Conservation (phyloP, 2,888 invertebrate genomes). For the Xestoiulus laeticollis region DNA sequence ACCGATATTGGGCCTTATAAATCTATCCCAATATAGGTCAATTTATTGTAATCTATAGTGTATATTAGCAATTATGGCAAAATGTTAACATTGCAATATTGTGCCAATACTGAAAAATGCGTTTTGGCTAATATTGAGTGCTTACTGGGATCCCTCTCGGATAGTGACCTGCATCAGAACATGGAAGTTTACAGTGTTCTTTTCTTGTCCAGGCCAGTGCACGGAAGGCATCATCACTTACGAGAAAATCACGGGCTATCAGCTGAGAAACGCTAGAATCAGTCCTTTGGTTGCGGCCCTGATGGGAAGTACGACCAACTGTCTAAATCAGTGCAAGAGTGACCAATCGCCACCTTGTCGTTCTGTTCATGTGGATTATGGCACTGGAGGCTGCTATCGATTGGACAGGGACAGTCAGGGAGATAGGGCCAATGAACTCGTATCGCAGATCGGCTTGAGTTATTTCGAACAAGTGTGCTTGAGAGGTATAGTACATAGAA, state of each 20-base stretch:
- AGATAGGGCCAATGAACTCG: slow-evolving; percentile 60
- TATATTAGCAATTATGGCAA: too few species aligned
- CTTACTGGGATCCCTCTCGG: neutral
- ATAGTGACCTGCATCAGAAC: neutral
- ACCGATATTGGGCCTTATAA: too few species aligned
- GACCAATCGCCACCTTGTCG: slow-evolving; percentile 65
- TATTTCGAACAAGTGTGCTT: slow-evolving; percentile 67
- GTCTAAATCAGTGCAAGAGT: slow-evolving; percentile 60
- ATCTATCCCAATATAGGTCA: too few species aligned
- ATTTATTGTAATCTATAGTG: too few species aligned
- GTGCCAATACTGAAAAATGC: too few species aligned
- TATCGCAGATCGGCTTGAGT: slow-evolving; percentile 63
- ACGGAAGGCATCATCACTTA: slow-evolving; percentile 66
- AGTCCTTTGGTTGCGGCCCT: slow-evolving; percentile 56
- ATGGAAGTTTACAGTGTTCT: neutral
- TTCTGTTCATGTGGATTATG: slow-evolving; percentile 65
- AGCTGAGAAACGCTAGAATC: slow-evolving; percentile 64
- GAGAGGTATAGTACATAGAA: slow-evolving; percentile 60
- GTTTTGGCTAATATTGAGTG: too few species aligned
- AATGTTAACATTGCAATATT: too few species aligned
- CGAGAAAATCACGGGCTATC: slow-evolving; percentile 65
- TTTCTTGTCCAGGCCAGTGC: slow-evolving; percentile 62
- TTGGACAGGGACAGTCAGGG: slow-evolving; percentile 65
- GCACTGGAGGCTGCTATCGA: slow-evolving; percentile 64
- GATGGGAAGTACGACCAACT: slow-evolving; percentile 58